Evolutionary conservation across 2,888 invertebrate species (phyloP).

Genomic region (Oithona nana): DNA sequence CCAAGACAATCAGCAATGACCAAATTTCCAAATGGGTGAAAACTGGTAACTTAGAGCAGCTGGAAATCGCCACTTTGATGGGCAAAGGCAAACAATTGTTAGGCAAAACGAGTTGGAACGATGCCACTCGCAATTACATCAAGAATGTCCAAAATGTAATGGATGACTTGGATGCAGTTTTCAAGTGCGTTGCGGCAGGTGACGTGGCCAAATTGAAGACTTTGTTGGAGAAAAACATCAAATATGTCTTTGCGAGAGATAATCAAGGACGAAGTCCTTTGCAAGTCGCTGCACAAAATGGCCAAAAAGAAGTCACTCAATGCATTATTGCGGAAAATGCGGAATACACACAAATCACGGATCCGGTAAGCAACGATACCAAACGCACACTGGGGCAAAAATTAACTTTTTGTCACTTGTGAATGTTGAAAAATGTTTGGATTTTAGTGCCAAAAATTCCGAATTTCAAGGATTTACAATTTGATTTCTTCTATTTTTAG

Average conservation of each 20-base stretch:
- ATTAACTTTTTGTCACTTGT: not conserved
- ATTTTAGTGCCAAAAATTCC: too few species aligned
- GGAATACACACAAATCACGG: not conserved
- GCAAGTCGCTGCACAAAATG: not conserved
- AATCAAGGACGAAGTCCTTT: not conserved
- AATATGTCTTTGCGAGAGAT: not conserved
- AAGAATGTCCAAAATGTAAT: not conserved
- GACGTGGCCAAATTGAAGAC: not conserved
- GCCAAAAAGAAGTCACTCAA: not conserved
- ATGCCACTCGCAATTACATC: not conserved
- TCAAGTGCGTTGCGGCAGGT: not conserved
- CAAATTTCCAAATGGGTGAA: slow-evolving; percentile 25
- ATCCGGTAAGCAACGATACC: not conserved
- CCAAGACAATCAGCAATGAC: not conserved
- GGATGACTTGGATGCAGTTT: not conserved
- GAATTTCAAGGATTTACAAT: too few species aligned
- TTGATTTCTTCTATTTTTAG: too few species aligned
- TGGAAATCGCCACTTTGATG: slow-evolving; percentile 24
- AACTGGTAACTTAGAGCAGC: slow-evolving; percentile 24
- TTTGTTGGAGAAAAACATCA: not conserved
- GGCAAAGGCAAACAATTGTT: slow-evolving; percentile 27
- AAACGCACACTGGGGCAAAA: not conserved
- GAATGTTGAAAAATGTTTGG: too few species aligned
- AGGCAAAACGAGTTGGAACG: slow-evolving; percentile 2
- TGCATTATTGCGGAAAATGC: not conserved